Percentiles rank a stretch among this genome's conserved stretches.
Conservation (phyloP, 1,140 invertebrate species). For the Hyposmocoma kahamanoa region DNA sequence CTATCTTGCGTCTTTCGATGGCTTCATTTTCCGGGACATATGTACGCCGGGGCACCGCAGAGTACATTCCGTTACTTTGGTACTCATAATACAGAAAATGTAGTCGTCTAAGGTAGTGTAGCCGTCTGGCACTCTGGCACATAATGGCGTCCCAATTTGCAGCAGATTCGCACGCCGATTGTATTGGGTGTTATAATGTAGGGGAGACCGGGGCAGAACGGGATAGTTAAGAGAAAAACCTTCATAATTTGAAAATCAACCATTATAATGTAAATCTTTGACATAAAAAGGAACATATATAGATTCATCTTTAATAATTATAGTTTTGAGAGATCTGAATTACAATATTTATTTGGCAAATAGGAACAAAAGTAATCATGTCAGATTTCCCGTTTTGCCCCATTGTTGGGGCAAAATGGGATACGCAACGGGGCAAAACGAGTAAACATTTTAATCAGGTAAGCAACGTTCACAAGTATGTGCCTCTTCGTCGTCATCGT, state of each 20-base stretch:
- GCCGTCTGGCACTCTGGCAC: no score
- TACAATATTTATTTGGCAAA: slow-evolving; percentile 10
- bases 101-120: no score
- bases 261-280: slow-evolving; percentile 10
- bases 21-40: no score
- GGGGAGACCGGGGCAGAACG: slow-evolving; percentile 12
- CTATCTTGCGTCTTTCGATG: no score
- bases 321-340: slow-evolving; percentile 3
- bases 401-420: slow-evolving; percentile 11
- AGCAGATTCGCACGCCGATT: no score
- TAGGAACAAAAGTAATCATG: slow-evolving; percentile 2
- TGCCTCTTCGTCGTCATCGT: slow-evolving; percentile 16
- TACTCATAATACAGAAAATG: no score
- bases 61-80: no score
- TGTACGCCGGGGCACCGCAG: no score
- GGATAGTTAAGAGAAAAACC: slow-evolving; percentile 11
- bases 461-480: slow-evolving; percentile 13
- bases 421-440: slow-evolving; percentile 14
- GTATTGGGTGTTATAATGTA: no score
- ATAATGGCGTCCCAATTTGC: no score
- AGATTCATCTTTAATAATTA: slow-evolving; percentile 12
- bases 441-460: slow-evolving; percentile 13
- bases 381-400: slow-evolving; percentile 12
- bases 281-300: slow-evolving; percentile 9
- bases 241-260: slow-evolving; percentile 10